A percentile compares a stretch with the other conserved stretches of the same genome.
Conservation (phyloP, 2,888 invertebrate genomes). For the Drepanosiphum platanoidis region DNA sequence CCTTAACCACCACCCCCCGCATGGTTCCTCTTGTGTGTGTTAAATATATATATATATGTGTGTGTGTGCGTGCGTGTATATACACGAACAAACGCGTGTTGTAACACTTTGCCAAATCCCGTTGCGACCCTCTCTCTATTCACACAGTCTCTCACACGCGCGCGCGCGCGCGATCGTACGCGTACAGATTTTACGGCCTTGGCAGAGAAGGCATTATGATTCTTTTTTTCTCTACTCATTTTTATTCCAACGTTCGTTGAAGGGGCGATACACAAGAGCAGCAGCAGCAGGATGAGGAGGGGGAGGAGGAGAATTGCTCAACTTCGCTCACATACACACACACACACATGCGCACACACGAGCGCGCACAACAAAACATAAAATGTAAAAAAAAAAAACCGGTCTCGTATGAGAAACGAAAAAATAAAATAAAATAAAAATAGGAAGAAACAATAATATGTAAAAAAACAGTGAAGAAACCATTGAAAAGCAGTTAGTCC, state of each 20-base stretch:
- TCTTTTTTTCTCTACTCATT: constrained; percentile 14
- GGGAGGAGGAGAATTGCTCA: constrained; percentile 31
- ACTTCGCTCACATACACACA: background rate
- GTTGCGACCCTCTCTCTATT: constrained; percentile 52
- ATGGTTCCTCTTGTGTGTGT: background rate
- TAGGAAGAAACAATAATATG: constrained; percentile 54
- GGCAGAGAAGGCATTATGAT: constrained; percentile 31
- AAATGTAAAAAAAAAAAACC: constrained; percentile 27
- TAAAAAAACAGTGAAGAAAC: constrained; percentile 48
- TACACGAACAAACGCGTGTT: constrained; percentile 30
- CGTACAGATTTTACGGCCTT: constrained; percentile 44
- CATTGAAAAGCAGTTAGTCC: constrained; percentile 60
- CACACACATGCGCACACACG: background rate
- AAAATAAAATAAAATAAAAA: constrained; percentile 1
- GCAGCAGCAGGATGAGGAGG: background rate
- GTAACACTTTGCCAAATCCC: constrained; percentile 60
- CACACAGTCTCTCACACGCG: background rate
- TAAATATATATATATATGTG: too few species aligned
- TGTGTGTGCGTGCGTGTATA: background rate
- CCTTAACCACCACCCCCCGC: background rate
- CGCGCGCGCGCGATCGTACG: background rate
- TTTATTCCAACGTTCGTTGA: background rate
- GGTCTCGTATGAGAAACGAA: constrained; percentile 42
- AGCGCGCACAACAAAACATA: constrained; percentile 1
- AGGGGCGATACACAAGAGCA: constrained; percentile 6